Conservation (phyloP, 2,888 invertebrate species). For the Chirona hameri region DNA sequence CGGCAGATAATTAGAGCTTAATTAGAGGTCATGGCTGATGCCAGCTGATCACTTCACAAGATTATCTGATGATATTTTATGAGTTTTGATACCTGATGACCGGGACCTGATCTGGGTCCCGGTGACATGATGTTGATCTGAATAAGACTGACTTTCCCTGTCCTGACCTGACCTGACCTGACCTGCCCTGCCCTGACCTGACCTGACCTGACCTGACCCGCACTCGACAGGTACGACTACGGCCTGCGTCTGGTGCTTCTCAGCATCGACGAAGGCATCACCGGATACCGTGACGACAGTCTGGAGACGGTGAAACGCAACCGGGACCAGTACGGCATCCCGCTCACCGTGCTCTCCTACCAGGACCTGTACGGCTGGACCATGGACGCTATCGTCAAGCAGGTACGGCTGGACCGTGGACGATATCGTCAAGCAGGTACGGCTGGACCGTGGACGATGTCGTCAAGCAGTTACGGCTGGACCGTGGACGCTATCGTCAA, state of each 20-base stretch:
- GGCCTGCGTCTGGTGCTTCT: constrained; percentile 82
- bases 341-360: constrained; percentile 91
- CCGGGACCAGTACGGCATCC: constrained; percentile 86
- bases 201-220: neutral
- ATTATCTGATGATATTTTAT: too few species aligned
- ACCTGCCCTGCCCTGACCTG: neutral
- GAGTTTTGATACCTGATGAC: too few species aligned
- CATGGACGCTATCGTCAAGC: constrained; percentile 92
- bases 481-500: constrained; percentile 88
- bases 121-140: too few species aligned
- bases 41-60: too few species aligned
- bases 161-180: too few species aligned
- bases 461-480: constrained; percentile 74
- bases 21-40: too few species aligned
- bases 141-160: too few species aligned
- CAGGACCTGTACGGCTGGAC: constrained; percentile 99
- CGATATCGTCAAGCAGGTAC: constrained; percentile 56
- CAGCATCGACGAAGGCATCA: constrained; percentile 98
- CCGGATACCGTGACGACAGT: constrained; percentile 92
- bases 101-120: too few species aligned
- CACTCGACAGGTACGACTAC: constrained; percentile 62
- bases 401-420: constrained; percentile 43
- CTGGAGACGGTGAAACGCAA: constrained; percentile 94
- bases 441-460: constrained; percentile 90
- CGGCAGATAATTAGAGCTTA: too few species aligned